Evolutionary conservation across 23 tunicate genomes (phyloP), one percentile per base, ranked within the genome.

Genomic region (Phallusia fumigata): DNA sequence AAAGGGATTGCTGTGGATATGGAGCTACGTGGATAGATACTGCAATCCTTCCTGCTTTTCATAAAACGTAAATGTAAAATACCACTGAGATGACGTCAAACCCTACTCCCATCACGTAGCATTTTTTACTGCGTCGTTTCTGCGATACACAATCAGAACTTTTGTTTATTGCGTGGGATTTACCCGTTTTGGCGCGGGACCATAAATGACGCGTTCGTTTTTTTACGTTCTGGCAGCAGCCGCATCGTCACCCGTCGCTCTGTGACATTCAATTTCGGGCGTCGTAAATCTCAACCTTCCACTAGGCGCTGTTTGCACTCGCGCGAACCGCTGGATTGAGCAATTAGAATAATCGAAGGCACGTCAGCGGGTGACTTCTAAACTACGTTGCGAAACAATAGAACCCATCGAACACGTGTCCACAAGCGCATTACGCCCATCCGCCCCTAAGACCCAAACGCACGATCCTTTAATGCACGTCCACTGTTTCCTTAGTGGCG

Each of bases 361-460:
- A 24, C 69, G 69, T 24, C 28, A 22, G 69, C 3, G 69, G 28
- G 3, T 16, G 69, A 58, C 69, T 58, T 58, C 69, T 58, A 58
- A 58, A 58, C 69, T 5, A 22, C 15, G 3, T 13, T 5, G 28
- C 28, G 69, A 21, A 58, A 58, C 69, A 58, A 58, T 58, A 74
- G 45, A 35, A 35, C 77, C 19, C 45, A 21, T 11, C 34, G 45
- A 74, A 30, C 77, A 74, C 77, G 77, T 74, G 77, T 74, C 77
- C 40, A 74, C 35, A 31, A 35, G 45, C 77, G 77, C 45, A 33
- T 32, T 74, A 74, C 40, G 45, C 77, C 77, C 45, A 33, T 74
- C 77, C 77, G 33, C 32, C 77, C 47, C 47, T 40, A 40, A 10
- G 5, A 40, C 47, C 47, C 8, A n/a, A n/a, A n/a, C n/a, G n/a